These are phyloP conservation scores for Drosophila paranaensis DNA, from an alignment of 2,888 invertebrate genomes.

Conservation along the genomic window DNA sequence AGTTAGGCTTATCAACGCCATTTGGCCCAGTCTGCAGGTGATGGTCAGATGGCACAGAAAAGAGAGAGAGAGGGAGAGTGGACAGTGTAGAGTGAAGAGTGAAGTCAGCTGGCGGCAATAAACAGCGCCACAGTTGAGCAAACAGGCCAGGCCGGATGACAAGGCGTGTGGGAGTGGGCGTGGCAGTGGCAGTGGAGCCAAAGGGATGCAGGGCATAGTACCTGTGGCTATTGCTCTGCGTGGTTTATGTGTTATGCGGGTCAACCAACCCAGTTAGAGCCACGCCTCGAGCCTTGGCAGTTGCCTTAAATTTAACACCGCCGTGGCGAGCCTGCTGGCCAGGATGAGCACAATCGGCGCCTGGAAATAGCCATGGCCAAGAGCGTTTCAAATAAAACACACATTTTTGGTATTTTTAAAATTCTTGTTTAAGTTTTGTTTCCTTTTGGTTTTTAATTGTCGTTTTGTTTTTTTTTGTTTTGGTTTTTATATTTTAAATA, in stretches of 20 bases:
- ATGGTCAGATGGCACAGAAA: constrained; percentile 14
- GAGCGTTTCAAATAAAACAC: constrained; percentile 21
- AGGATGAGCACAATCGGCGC: constrained; percentile 60
- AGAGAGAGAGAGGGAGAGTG: background rate
- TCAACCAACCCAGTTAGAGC: constrained; percentile 28
- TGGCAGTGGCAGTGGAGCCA: background rate
- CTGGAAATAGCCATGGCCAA: constrained; percentile 11
- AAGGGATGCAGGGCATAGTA: background rate
- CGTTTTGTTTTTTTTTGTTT: constrained; percentile 14
- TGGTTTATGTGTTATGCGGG: constrained; percentile 64
- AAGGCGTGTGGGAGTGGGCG: background rate
- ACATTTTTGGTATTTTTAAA: constrained; percentile 45
- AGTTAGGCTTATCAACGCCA: constrained; percentile 51
- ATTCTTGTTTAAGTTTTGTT: constrained; percentile 56
- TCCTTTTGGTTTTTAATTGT: constrained; percentile 67
- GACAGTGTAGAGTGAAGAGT: background rate
- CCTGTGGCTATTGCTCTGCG: constrained; percentile 37
- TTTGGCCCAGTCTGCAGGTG: constrained; percentile 13
- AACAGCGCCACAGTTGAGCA: constrained; percentile 41
- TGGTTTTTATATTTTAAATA: constrained; percentile 60
- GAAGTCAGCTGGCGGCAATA: constrained; percentile 64
- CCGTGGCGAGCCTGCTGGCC: constrained; percentile 20
- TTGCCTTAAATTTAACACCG: constrained; percentile 55
- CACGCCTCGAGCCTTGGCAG: constrained; percentile 35
- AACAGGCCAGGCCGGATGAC: constrained; percentile 22